Percentiles rank a stretch among this genome's conserved stretches.
These are phyloP conservation scores for Aphidius colemani DNA, from an alignment of 2,888 invertebrate genomes.

Conservation along the genomic window DNA sequence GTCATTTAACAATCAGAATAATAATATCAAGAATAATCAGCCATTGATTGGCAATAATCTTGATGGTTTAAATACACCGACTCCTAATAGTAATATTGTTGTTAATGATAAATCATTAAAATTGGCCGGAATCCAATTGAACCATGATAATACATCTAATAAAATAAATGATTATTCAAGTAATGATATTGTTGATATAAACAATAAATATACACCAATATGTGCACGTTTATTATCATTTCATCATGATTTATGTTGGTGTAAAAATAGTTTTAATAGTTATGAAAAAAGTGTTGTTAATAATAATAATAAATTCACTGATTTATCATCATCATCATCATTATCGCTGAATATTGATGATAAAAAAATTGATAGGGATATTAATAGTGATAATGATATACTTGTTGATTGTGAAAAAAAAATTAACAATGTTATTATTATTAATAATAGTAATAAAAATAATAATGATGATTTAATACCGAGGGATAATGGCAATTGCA, in stretches of 20 bases:
- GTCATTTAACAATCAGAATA: slow-evolving; percentile 26
- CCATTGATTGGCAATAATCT: too few species aligned
- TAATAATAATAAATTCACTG: slow-evolving; percentile 13
- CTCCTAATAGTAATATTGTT: too few species aligned
- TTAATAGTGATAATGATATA: slow-evolving; percentile 1
- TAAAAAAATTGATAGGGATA: slow-evolving; percentile 11
- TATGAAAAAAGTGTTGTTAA: slow-evolving; percentile 8
- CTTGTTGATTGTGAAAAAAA: background rate
- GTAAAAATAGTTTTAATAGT: slow-evolving; percentile 32
- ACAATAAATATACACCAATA: slow-evolving; percentile 24
- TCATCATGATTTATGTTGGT: slow-evolving; percentile 57
- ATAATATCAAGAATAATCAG: too few species aligned
- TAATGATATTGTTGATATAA: slow-evolving; percentile 19
- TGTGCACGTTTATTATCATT: slow-evolving; percentile 56
- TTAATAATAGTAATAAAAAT: slow-evolving; percentile 31
- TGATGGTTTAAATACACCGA: too few species aligned
- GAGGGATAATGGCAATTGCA: slow-evolving; percentile 24
- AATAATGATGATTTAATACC: slow-evolving; percentile 30
- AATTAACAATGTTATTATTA: slow-evolving; percentile 22
- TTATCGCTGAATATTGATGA: slow-evolving; percentile 6
- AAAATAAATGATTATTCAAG: background rate
- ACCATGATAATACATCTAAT: too few species aligned
- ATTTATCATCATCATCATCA: slow-evolving; percentile 10
- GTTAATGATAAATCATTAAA: slow-evolving; percentile 1
- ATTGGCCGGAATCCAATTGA: slow-evolving; percentile 17